phyloP scores from a whole-genome alignment of 1,140 invertebrate genomes.

The Dolichoris vasculosae region DNA sequence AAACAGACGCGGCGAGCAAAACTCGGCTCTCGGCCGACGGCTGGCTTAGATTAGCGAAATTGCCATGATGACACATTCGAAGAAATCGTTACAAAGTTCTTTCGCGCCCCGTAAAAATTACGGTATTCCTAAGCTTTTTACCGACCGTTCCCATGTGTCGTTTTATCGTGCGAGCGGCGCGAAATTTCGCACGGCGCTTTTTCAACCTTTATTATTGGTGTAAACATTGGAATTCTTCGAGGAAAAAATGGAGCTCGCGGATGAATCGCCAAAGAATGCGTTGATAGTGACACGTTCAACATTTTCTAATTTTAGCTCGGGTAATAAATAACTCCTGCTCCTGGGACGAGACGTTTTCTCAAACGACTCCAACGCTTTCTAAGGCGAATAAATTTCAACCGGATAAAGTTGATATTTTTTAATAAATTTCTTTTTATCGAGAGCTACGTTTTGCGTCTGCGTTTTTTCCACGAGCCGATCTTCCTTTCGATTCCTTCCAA shows the following conservation, averaged over 20 bases:
- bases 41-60: conserved; percentile 39
- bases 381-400: not conserved
- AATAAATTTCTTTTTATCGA: not conserved
- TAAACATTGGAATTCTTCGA: not conserved
- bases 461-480: not conserved
- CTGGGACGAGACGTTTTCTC: not conserved
- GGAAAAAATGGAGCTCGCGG: not conserved
- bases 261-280: not conserved
- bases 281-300: not conserved
- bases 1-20: conserved; percentile 20
- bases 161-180: conserved; percentile 18
- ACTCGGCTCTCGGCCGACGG: not conserved
- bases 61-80: conserved; percentile 32
- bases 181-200: not conserved
- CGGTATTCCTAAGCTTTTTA: not conserved
- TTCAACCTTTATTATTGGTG: not conserved
- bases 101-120: conserved; percentile 8
- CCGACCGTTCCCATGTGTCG: too few species aligned
- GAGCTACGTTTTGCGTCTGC: not conserved
- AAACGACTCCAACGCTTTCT: too few species aligned
- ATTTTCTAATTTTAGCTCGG: not conserved
- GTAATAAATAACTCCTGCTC: not conserved
- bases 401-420: not conserved
- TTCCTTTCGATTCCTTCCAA: not conserved
- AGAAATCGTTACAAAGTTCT: conserved; percentile 5